Base-by-base conservation (phyloP, 23 tunicate genomes). In the Corella eumyota region DNA sequence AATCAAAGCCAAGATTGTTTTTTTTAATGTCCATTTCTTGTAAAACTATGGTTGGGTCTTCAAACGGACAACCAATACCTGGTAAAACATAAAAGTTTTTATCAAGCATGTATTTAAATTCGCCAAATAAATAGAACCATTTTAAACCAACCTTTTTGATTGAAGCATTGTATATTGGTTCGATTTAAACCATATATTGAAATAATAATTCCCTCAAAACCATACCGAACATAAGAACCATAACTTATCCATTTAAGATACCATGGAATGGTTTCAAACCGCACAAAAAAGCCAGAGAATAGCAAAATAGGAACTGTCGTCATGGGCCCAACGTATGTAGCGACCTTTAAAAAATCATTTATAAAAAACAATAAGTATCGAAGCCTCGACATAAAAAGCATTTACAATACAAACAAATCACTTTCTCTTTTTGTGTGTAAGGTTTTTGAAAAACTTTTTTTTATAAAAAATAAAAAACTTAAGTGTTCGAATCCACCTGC, bases 201-300 rank as follows among this genome's bases (percentile, higher is more conserved):
- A 13, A 84, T 60, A 19, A 93, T 55, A n/a, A 72, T 74, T 69
- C 99, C 99, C 61, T 77, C 92, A 64, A 93, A 93, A 22, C 95
- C 72, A 51, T 93, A 93, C 44, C 99, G 58, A 24, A 93, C 80
- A 45, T 83, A 93, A 20, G 99, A 93, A 32, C 72, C 34, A 47
- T 93, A 93, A 55, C 96, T 78, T 15, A 87, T 64, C 99, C 99
- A 93, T 57, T 84, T 67, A 22, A 93, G 72, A 69, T 93, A 93
- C 86, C 93, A 87, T 4, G 99, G 99, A 49, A 93, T 84, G 29
- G 75, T 66, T 50, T 93, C 99, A 50, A 84, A 71, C n/a, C 87
- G 81, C 50, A 93, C 93, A 53, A 93, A 93, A 60, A 93, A 93
- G 15, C 99, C 99, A 44, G 99, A 87, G 56, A 93, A 93, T 15